These are phyloP conservation scores for Sclerodermus sp. DNA, from an alignment of 2,888 invertebrate species.

Conservation along the genomic window DNA sequence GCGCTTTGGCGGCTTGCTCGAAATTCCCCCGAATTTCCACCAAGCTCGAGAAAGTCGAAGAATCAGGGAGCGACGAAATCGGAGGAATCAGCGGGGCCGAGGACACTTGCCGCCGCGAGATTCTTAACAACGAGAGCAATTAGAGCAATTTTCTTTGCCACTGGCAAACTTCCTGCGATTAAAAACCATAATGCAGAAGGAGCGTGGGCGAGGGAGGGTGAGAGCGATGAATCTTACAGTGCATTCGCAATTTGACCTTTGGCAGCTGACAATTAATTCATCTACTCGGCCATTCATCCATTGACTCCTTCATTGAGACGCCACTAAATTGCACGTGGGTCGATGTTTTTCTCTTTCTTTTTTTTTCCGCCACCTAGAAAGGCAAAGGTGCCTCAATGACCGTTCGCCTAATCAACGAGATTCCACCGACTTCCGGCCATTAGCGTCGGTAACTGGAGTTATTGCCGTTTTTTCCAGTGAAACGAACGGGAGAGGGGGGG, in stretches of 20 bases:
- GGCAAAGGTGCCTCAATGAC: conserved; percentile 18
- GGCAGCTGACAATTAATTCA: conserved; percentile 47
- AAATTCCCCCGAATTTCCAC: no score
- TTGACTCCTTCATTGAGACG: conserved; percentile 34
- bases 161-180: conserved; percentile 29
- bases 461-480: no score
- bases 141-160: neutral
- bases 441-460: conserved; percentile 1
- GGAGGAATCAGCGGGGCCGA: no score
- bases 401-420: conserved; percentile 18
- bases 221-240: conserved; percentile 13
- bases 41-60: no score
- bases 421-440: conserved; percentile 27
- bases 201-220: neutral
- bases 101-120: no score
- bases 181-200: conserved; percentile 15
- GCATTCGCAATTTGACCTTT: conserved; percentile 34
- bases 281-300: conserved; percentile 37
- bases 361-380: neutral
- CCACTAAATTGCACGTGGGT: conserved; percentile 35
- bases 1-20: no score
- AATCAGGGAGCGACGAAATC: no score
- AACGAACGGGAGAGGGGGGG: no score
- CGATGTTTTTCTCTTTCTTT: conserved; percentile 10
- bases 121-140: no score